Evolutionary conservation across 2,113 vertebrate species (phyloP).

Genomic region (Crypturellus undulatus): DNA sequence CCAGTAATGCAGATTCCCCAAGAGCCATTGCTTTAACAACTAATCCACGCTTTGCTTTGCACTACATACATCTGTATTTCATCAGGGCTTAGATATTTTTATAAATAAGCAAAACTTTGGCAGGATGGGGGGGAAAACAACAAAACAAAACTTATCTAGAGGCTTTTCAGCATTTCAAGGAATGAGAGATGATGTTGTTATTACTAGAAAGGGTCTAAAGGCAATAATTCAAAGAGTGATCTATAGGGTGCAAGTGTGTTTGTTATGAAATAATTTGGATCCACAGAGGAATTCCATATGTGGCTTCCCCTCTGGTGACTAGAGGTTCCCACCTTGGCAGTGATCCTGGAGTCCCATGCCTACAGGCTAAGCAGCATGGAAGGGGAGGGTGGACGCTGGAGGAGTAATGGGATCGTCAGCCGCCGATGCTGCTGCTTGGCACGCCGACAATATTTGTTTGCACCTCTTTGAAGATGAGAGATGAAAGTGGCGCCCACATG

Average conservation of each 20-base stretch:
- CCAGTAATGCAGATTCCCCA: background rate
- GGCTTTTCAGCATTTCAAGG: background rate
- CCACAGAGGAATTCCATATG: slow-evolving; percentile 60
- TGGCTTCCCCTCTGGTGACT: slow-evolving; percentile 50
- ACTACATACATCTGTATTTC: slow-evolving; percentile 12
- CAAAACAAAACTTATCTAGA: slow-evolving; percentile 11
- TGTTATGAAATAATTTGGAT: slow-evolving; percentile 51
- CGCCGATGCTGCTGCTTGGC: slow-evolving; percentile 70
- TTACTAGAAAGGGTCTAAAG: slow-evolving; percentile 31
- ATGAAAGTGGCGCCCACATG: slow-evolving; percentile 89
- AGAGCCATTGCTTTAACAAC: background rate
- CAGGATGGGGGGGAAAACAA: background rate
- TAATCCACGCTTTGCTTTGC: background rate
- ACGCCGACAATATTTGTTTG: slow-evolving; percentile 86
- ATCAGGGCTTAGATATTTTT: background rate
- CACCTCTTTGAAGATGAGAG: slow-evolving; percentile 89
- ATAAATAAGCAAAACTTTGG: background rate
- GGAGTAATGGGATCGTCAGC: slow-evolving; percentile 67
- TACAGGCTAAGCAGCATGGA: slow-evolving; percentile 48
- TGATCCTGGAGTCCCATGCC: slow-evolving; percentile 58
- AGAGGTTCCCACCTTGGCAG: slow-evolving; percentile 69
- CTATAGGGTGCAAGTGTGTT: background rate
- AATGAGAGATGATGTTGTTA: background rate
- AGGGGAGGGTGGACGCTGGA: slow-evolving; percentile 58
- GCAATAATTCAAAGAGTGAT: background rate